phyloP scores from a whole-genome alignment of 2,888 invertebrate species.

The Microctonus aethiopoides region DNA sequence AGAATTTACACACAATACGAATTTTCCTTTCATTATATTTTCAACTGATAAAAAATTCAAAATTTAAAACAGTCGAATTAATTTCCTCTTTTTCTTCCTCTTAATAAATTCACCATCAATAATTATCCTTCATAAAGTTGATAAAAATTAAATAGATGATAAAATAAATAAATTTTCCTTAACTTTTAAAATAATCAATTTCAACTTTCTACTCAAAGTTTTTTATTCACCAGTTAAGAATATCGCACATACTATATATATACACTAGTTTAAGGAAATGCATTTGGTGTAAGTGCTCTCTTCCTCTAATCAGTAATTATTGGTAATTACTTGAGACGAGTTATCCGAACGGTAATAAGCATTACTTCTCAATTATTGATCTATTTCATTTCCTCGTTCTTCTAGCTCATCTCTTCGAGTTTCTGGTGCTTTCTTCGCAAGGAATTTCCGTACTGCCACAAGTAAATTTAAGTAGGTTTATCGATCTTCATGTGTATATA shows the following conservation, averaged over 20 bases:
- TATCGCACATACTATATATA: not conserved
- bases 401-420: not conserved
- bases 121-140: not conserved
- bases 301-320: slow-evolving; percentile 30
- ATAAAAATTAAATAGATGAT: not conserved
- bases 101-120: too few relatives aligned
- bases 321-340: slow-evolving; percentile 30
- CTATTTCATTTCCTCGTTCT: not conserved
- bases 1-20: too few relatives aligned
- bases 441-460: not conserved
- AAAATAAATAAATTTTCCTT: not conserved
- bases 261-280: not conserved
- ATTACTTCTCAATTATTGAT: not conserved
- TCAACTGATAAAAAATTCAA: not conserved
- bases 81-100: not conserved
- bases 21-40: not conserved
- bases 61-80: too few relatives aligned
- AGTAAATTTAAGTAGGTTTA: not conserved
- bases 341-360: slow-evolving; percentile 16
- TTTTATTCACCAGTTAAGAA: not conserved
- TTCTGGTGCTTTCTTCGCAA: not conserved
- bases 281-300: not conserved
- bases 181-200: not conserved
- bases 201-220: not conserved
- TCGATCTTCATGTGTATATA: too few relatives aligned